These are phyloP conservation scores for Gasterosteus nipponicus DNA, from an alignment of 2,113 vertebrate species.

Conservation along the genomic window DNA sequence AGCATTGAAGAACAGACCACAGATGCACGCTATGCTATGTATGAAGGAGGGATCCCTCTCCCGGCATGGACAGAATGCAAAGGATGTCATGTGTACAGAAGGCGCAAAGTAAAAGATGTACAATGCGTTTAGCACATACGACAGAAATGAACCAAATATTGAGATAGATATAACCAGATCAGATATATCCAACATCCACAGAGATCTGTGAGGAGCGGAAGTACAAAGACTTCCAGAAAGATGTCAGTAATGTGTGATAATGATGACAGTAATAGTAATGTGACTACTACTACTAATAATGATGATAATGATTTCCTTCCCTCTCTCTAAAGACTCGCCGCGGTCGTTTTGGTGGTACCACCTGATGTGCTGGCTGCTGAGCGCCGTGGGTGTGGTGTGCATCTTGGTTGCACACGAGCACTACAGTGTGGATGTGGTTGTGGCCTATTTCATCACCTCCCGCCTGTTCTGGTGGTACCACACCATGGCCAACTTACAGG, in stretches of 20 bases:
- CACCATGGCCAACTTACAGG: slow-evolving; percentile 96
- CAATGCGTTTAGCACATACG: too few species aligned
- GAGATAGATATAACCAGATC: too few species aligned
- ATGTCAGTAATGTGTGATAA: too few species aligned
- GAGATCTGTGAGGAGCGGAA: too few species aligned
- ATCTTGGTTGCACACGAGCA: slow-evolving; percentile 96
- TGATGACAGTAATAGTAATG: too few species aligned
- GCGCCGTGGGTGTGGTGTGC: slow-evolving; percentile 90
- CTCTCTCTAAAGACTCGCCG: slow-evolving; percentile 87
- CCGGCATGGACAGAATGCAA: too few species aligned
- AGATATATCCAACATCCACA: slow-evolving; percentile 1
- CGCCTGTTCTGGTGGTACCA: slow-evolving; percentile 99
- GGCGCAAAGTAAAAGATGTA: too few species aligned
- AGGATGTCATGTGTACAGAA: too few species aligned
- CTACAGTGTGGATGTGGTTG: slow-evolving; percentile 93
- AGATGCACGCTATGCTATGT: background rate
- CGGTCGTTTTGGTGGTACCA: slow-evolving; percentile 98
- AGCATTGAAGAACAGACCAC: slow-evolving; percentile 5
- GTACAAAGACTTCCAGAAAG: too few species aligned
- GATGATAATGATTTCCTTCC: background rate
- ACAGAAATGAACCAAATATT: too few species aligned
- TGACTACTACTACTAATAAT: too few species aligned
- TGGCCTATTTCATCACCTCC: slow-evolving; percentile 96
- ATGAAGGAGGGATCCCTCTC: too few species aligned
- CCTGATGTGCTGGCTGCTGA: slow-evolving; percentile 94